Conservation (phyloP, 2,797 vertebrate species). For the Anniella stebbinsi region DNA sequence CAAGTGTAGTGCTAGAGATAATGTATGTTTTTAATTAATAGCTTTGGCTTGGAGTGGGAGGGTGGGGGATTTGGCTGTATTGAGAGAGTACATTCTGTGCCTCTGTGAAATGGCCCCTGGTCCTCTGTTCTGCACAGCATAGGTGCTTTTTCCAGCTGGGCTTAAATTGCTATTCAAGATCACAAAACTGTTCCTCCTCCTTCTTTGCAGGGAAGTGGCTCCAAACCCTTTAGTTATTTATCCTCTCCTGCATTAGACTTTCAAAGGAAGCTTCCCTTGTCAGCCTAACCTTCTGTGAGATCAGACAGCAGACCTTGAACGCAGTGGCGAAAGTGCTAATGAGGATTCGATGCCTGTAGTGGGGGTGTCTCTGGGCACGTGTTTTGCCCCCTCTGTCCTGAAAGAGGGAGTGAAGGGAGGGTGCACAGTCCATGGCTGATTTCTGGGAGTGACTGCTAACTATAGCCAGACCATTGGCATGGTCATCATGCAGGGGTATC, state of each 20-base stretch:
- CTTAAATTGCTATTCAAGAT: background rate
- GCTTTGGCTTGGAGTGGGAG: background rate
- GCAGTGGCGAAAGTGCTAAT: accelerated
- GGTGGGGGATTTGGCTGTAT: background rate
- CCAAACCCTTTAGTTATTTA: constrained; percentile 51
- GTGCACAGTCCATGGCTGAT: background rate
- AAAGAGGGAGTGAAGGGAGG: background rate
- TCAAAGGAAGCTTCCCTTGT: constrained; percentile 4
- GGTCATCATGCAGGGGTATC: too few species aligned
- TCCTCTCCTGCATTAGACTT: constrained; percentile 29
- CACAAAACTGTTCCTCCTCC: background rate
- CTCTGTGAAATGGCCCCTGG: background rate
- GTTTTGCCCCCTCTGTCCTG: background rate
- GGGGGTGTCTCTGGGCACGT: too few species aligned
- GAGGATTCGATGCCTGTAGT: too few species aligned
- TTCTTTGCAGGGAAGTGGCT: background rate
- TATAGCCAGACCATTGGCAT: background rate
- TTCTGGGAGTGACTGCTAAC: background rate
- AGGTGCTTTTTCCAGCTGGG: background rate
- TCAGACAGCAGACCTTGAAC: constrained; percentile 49
- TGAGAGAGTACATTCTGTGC: background rate
- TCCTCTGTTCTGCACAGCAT: background rate
- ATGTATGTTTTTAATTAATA: background rate
- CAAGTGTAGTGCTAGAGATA: background rate
- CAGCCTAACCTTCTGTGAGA: constrained; percentile 13